Percentiles rank a stretch among this genome's conserved stretches.
Conservation (phyloP, 2,113 vertebrate species). For the Alethe diademata region DNA sequence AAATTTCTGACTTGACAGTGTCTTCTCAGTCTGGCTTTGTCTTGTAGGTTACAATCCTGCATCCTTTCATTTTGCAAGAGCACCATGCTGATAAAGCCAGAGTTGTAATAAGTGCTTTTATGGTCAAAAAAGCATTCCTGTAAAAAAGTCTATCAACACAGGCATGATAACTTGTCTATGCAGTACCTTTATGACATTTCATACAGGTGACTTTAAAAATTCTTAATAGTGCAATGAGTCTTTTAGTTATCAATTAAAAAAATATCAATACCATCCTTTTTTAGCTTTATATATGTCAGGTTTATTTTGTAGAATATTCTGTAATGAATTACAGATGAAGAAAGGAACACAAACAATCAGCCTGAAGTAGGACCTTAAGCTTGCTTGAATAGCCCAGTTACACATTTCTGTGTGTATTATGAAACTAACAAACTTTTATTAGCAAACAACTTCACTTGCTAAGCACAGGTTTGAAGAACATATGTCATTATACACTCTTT, state of each 20-base stretch:
- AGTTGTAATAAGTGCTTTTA: neutral
- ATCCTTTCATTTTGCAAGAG: neutral
- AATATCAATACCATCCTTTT: neutral
- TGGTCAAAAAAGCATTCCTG: neutral
- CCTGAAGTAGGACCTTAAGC: neutral
- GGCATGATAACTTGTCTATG: neutral
- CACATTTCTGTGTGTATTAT: neutral
- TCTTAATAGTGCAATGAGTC: neutral
- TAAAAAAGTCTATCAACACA: neutral
- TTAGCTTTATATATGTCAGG: neutral
- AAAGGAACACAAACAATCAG: neutral
- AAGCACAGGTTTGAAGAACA: conserved; percentile 14
- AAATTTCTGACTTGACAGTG: neutral
- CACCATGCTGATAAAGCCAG: neutral
- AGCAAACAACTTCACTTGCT: conserved; percentile 1
- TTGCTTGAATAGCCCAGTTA: neutral
- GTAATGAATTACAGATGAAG: neutral
- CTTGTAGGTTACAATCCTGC: neutral
- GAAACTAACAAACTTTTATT: conserved; percentile 29
- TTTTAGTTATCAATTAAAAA: neutral
- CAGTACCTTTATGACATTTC: neutral
- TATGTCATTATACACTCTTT: neutral
- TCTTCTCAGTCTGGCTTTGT: neutral
- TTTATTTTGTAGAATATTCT: neutral
- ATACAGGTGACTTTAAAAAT: neutral